Conservation (phyloP, 2,113 vertebrate genomes). For the Urocitellus parryii region DNA sequence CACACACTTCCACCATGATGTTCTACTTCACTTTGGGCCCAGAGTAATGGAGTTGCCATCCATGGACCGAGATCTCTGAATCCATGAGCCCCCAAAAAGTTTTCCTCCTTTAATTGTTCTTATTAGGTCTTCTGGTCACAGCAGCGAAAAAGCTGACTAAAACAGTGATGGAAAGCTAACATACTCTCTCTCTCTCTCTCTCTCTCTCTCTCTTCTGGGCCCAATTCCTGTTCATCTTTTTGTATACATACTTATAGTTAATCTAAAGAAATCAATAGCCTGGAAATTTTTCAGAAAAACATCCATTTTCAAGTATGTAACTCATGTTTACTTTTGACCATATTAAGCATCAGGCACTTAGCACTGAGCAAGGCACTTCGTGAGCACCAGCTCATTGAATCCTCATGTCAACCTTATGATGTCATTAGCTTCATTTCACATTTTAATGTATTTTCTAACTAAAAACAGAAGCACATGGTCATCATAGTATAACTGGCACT, state of each 20-base stretch:
- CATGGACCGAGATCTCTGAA: too few species aligned
- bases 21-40: too few species aligned
- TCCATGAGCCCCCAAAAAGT: too few species aligned
- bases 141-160: too few species aligned
- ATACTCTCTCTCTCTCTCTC: background rate
- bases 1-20: too few species aligned
- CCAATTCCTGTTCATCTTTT: background rate
- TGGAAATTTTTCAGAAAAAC: conserved; percentile 29
- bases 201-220: background rate
- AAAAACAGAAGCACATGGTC: background rate
- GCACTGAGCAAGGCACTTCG: background rate
- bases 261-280: background rate
- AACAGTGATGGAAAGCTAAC: background rate
- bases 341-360: background rate
- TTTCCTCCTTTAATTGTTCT: too few species aligned
- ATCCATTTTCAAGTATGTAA: background rate
- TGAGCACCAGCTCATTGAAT: background rate
- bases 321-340: background rate
- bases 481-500: background rate
- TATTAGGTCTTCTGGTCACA: too few species aligned
- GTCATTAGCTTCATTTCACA: background rate
- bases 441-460: conserved; percentile 14
- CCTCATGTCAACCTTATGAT: background rate
- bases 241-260: background rate
- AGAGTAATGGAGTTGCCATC: too few species aligned